Percentiles rank a stretch among this genome's conserved stretches.
These are phyloP conservation scores for Drosophila burlai DNA, from an alignment of 1,140 invertebrate genomes.

Conservation along the genomic window DNA sequence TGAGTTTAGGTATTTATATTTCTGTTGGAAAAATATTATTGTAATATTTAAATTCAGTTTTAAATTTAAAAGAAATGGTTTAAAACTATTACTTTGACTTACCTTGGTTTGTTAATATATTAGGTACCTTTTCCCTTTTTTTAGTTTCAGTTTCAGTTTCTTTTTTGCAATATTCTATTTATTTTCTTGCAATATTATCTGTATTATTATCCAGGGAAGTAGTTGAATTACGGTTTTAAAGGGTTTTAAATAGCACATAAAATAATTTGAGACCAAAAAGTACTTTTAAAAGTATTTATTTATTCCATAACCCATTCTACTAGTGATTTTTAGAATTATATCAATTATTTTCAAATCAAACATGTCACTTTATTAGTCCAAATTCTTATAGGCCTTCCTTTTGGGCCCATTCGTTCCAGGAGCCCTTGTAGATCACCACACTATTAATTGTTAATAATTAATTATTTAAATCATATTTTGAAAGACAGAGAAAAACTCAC, in stretches of 20 bases:
- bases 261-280: not conserved
- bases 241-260: not conserved
- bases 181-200: not conserved
- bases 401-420: slow-evolving; percentile 91
- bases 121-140: not conserved
- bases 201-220: slow-evolving; percentile 1
- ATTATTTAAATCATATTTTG: slow-evolving; percentile 31
- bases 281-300: slow-evolving; percentile 4
- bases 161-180: not conserved
- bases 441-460: slow-evolving; percentile 87
- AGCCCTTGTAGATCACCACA: slow-evolving; percentile 94
- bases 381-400: slow-evolving; percentile 60
- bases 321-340: not conserved
- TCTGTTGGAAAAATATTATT: not conserved
- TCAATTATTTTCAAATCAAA: slow-evolving; percentile 12
- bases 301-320: slow-evolving; percentile 10
- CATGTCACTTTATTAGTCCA: not conserved
- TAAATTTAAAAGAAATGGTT: not conserved
- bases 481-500: slow-evolving; percentile 59
- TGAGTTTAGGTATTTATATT: slow-evolving; percentile 1
- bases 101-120: not conserved
- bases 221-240: not conserved
- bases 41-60: slow-evolving; percentile 11
- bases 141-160: not conserved
- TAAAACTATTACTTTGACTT: not conserved